Conservation (phyloP, 2,797 vertebrate genomes). For the Acanthiza pusilla region DNA sequence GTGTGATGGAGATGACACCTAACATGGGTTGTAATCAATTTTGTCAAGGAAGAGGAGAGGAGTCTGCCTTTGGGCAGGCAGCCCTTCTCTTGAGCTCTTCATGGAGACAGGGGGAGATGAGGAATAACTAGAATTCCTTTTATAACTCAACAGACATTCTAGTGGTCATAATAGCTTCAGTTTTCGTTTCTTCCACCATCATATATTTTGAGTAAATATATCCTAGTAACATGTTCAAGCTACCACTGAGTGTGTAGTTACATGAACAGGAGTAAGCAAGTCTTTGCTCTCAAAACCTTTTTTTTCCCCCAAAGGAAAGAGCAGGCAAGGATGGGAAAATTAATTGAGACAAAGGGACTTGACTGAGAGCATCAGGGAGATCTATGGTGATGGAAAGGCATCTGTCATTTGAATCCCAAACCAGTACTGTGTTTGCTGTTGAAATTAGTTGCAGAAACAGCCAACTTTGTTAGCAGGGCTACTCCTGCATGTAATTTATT, state of each 20-base stretch:
- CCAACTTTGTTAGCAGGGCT: background rate
- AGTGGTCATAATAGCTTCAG: background rate
- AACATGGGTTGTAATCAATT: background rate
- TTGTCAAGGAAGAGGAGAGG: background rate
- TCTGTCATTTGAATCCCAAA: background rate
- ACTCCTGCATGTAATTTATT: background rate
- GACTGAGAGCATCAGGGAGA: background rate
- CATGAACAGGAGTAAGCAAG: accelerated
- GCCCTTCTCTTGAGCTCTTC: background rate
- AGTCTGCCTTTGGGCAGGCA: background rate
- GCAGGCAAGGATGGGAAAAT: background rate
- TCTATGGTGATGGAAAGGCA: background rate
- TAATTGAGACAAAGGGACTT: background rate
- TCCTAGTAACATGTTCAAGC: background rate
- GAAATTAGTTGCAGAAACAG: background rate
- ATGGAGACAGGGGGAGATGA: background rate
- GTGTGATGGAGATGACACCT: background rate
- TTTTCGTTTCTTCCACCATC: background rate
- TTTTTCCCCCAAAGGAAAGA: background rate
- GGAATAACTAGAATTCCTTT: background rate
- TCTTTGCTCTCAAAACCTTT: background rate
- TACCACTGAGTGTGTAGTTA: background rate
- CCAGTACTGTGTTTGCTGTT: background rate
- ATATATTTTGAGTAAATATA: background rate
- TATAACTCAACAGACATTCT: background rate